phyloP scores from a whole-genome alignment of 2,888 invertebrate species.

The Pandemis heparana region DNA sequence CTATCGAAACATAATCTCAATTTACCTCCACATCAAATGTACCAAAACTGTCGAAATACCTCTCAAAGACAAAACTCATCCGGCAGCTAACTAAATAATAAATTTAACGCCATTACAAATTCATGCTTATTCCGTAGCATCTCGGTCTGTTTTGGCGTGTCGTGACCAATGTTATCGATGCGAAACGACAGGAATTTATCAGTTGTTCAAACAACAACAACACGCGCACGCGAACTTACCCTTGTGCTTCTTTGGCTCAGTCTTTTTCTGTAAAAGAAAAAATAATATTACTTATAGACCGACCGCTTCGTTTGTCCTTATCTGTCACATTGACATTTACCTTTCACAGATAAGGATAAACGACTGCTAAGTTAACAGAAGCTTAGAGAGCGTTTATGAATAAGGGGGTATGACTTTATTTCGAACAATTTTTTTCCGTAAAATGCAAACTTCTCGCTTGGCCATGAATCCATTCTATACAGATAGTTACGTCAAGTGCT shows the following conservation, averaged over 20 bases:
- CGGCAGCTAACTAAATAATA: neutral
- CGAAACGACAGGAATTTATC: constrained; percentile 18
- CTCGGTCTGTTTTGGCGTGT: constrained; percentile 19
- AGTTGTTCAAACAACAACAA: constrained; percentile 34
- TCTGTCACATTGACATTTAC: too few relatives aligned
- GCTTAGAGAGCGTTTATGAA: too few relatives aligned
- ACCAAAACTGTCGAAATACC: neutral
- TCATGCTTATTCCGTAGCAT: constrained; percentile 3
- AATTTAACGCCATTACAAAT: constrained; percentile 4
- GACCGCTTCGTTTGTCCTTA: too few relatives aligned
- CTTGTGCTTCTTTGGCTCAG: constrained; percentile 53
- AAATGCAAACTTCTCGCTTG: neutral
- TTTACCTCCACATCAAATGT: neutral
- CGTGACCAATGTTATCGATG: constrained; percentile 19
- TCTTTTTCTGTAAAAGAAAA: constrained; percentile 28
- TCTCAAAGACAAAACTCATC: neutral
- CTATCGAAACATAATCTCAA: neutral
- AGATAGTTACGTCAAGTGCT: neutral
- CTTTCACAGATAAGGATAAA: too few relatives aligned
- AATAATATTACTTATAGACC: neutral
- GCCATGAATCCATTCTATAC: neutral
- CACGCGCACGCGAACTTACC: constrained; percentile 54
- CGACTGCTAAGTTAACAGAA: too few relatives aligned
- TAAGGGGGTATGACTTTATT: too few relatives aligned
- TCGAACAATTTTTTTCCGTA: too few relatives aligned